These are phyloP conservation scores for Drosophila willistoni DNA, from an alignment of 1,140 invertebrate species.

Conservation along the genomic window DNA sequence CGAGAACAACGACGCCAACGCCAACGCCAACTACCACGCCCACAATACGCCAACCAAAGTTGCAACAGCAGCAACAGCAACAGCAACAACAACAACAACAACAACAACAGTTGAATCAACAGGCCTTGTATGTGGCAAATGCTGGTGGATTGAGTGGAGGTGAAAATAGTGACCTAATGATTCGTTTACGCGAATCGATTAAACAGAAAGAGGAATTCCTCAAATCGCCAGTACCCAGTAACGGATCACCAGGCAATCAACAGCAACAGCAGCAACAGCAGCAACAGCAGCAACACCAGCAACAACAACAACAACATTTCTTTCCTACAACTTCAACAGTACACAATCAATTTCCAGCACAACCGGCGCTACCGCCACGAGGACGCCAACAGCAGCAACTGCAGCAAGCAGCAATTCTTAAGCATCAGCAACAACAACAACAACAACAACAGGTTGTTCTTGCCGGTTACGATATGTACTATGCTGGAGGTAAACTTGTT, in stretches of 20 bases:
- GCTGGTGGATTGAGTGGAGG: constrained; percentile 29
- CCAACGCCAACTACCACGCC: constrained; percentile 44
- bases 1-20: not conserved
- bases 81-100: constrained; percentile 21
- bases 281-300: constrained; percentile 45
- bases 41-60: constrained; percentile 62
- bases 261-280: constrained; percentile 54
- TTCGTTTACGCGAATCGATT: constrained; percentile 88
- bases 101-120: constrained; percentile 40
- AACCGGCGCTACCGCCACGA: constrained; percentile 32
- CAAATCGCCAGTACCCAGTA: constrained; percentile 86
- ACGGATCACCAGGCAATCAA: constrained; percentile 35
- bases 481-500: constrained; percentile 59
- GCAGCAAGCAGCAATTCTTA: constrained; percentile 39
- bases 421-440: constrained; percentile 32
- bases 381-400: constrained; percentile 52
- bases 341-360: constrained; percentile 16
- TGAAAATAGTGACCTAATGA: constrained; percentile 80
- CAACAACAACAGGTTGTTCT: constrained; percentile 52
- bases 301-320: constrained; percentile 72
- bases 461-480: constrained; percentile 66
- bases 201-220: constrained; percentile 95
- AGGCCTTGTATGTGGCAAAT: constrained; percentile 53
- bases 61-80: constrained; percentile 29
- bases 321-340: constrained; percentile 61